These are phyloP conservation scores for Euwallacea fornicatus DNA, from an alignment of 1,140 invertebrate species.

Conservation along the genomic window DNA sequence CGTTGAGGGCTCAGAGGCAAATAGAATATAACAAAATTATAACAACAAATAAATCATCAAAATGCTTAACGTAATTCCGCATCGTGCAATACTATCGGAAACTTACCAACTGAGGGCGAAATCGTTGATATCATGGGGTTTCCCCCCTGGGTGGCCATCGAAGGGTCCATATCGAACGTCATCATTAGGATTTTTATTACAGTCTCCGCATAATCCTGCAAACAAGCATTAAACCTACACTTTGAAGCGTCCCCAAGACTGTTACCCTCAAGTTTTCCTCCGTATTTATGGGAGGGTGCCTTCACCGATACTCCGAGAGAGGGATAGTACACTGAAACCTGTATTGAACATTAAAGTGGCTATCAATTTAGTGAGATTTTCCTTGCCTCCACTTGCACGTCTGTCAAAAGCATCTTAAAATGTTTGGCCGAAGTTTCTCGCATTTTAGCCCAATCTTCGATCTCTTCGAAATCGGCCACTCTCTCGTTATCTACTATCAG, in stretches of 20 bases:
- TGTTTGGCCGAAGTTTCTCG: constrained; percentile 51
- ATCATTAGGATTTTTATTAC: constrained; percentile 67
- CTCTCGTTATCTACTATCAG: constrained; percentile 51
- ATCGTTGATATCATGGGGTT: constrained; percentile 55
- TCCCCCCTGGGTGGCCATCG: constrained; percentile 47
- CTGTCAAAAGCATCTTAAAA: constrained; percentile 53
- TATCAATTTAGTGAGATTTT: neutral
- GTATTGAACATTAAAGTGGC: constrained; percentile 29
- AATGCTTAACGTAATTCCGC: too few relatives aligned
- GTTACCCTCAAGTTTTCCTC: constrained; percentile 68
- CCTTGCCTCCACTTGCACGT: constrained; percentile 53
- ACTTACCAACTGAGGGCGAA: constrained; percentile 64
- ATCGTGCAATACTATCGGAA: neutral
- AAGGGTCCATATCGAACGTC: constrained; percentile 62
- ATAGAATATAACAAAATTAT: too few relatives aligned
- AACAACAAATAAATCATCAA: too few relatives aligned
- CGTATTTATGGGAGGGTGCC: constrained; percentile 72
- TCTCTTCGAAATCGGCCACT: constrained; percentile 50
- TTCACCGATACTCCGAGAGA: constrained; percentile 55
- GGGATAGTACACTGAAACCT: constrained; percentile 55
- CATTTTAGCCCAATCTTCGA: constrained; percentile 53
- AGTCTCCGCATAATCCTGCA: constrained; percentile 69
- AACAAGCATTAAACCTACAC: too few relatives aligned
- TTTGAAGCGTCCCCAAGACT: too few relatives aligned
- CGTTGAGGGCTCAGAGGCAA: too few relatives aligned